phyloP scores from a whole-genome alignment of 2,797 vertebrate genomes.

The Denticeps clupeoides region DNA sequence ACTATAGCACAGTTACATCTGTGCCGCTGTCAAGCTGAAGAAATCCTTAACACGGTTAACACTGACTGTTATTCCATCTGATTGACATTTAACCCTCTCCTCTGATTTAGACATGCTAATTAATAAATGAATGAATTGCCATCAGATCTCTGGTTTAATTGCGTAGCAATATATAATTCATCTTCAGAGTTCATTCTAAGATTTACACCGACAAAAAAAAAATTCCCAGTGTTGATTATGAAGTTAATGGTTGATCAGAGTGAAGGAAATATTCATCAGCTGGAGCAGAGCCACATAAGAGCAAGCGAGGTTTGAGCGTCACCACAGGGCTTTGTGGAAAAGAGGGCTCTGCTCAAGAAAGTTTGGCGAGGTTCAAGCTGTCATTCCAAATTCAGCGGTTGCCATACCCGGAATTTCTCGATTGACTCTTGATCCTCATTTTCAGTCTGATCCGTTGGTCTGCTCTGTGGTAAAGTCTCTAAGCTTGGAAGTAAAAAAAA shows the following conservation, averaged over 20 bases:
- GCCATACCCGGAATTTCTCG: too few relatives aligned
- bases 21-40: slow-evolving; percentile 37
- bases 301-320: too few relatives aligned
- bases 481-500: too few relatives aligned
- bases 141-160: slow-evolving; percentile 56
- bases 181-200: slow-evolving; percentile 32
- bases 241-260: slow-evolving; percentile 43
- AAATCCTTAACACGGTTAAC: slow-evolving; percentile 50
- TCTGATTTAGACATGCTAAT: slow-evolving; percentile 41
- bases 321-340: too few relatives aligned
- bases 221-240: slow-evolving; percentile 45
- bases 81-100: slow-evolving; percentile 64
- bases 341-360: too few relatives aligned
- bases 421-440: too few relatives aligned
- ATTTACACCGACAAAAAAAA: slow-evolving; percentile 28
- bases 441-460: too few relatives aligned
- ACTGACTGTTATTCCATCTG: slow-evolving; percentile 48
- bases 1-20: too few relatives aligned
- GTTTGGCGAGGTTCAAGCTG: too few relatives aligned
- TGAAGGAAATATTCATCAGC: slow-evolving; percentile 32
- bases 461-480: too few relatives aligned
- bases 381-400: too few relatives aligned
- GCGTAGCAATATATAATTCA: slow-evolving; percentile 58
- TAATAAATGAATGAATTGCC: slow-evolving; percentile 60
- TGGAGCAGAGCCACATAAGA: slow-evolving; percentile 23